These are phyloP conservation scores for Anthophora plumipes DNA, from an alignment of 2,888 invertebrate genomes.

Conservation along the genomic window DNA sequence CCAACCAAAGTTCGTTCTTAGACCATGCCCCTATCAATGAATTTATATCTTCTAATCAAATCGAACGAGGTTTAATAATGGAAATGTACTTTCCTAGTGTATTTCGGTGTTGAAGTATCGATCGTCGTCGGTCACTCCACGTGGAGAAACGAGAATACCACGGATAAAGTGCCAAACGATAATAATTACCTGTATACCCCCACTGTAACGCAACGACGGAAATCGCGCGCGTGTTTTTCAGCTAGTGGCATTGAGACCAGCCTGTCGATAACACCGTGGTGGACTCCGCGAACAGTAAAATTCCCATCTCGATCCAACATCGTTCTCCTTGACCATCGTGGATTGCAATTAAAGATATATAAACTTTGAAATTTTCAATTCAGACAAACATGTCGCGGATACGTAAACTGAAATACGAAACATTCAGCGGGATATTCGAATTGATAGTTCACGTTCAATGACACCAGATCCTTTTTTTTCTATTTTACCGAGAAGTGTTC, in stretches of 20 bases:
- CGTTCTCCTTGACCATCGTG: too few species aligned
- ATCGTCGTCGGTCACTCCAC: neutral
- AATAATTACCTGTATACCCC: conserved; percentile 80
- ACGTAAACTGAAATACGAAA: too few species aligned
- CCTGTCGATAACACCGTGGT: conserved; percentile 70
- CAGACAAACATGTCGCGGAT: too few species aligned
- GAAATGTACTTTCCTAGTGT: conserved; percentile 23
- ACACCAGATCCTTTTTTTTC: too few species aligned
- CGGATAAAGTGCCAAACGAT: conserved; percentile 79
- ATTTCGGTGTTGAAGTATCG: neutral
- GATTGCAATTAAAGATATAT: too few species aligned
- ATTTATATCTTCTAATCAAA: neutral
- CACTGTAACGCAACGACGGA: conserved; percentile 67
- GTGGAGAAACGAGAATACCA: conserved; percentile 13
- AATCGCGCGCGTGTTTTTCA: conserved; percentile 70
- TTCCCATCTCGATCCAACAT: neutral
- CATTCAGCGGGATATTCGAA: too few species aligned
- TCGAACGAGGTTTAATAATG: conserved; percentile 12
- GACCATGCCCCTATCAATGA: neutral
- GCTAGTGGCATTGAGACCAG: conserved; percentile 77
- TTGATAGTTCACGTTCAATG: neutral
- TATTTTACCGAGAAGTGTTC: neutral
- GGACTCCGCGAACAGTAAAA: conserved; percentile 30
- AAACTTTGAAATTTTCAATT: too few species aligned
- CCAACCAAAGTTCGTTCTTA: neutral